These are phyloP conservation scores for Spea multiplicata DNA, from an alignment of 2,113 vertebrate genomes.

Conservation along the genomic window DNA sequence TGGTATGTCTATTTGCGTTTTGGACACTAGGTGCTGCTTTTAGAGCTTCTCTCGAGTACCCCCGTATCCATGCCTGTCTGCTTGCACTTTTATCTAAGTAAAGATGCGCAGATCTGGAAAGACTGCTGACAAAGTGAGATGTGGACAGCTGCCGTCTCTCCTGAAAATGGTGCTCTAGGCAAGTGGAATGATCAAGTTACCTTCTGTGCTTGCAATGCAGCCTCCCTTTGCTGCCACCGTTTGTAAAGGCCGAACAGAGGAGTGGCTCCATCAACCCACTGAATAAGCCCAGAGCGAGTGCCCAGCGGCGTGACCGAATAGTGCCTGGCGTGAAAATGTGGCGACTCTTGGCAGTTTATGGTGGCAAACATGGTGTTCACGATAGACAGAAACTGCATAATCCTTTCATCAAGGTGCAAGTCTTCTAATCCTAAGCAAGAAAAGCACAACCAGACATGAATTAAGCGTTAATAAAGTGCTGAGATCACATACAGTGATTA, in stretches of 20 bases:
- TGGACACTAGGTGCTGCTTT: too few relatives aligned
- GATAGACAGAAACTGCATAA: conserved; percentile 98
- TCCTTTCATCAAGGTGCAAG: conserved; percentile 93
- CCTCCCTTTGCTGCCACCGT: conserved; percentile 95
- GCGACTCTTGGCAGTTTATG: conserved; percentile 92
- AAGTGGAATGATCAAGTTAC: conserved; percentile 56
- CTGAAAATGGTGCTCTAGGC: too few relatives aligned
- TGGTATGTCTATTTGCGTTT: too few relatives aligned
- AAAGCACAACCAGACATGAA: neutral
- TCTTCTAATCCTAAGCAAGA: conserved; percentile 84
- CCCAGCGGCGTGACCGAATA: conserved; percentile 96
- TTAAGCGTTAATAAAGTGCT: neutral
- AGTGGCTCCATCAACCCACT: conserved; percentile 97
- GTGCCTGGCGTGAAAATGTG: conserved; percentile 88
- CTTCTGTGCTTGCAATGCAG: conserved; percentile 89
- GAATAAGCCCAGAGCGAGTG: conserved; percentile 93
- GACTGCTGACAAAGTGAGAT: too few relatives aligned
- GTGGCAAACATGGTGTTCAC: conserved; percentile 99
- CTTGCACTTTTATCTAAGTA: too few relatives aligned
- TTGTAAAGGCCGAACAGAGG: conserved; percentile 97
- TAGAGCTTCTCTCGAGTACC: too few relatives aligned
- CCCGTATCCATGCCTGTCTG: too few relatives aligned
- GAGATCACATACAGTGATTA: too few relatives aligned
- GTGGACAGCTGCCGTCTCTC: too few relatives aligned
- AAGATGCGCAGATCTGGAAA: neutral